A percentile compares a stretch with the other conserved stretches of the same genome.
Conservation (phyloP, 2,888 invertebrate species). For the Apodemia hepburni region DNA sequence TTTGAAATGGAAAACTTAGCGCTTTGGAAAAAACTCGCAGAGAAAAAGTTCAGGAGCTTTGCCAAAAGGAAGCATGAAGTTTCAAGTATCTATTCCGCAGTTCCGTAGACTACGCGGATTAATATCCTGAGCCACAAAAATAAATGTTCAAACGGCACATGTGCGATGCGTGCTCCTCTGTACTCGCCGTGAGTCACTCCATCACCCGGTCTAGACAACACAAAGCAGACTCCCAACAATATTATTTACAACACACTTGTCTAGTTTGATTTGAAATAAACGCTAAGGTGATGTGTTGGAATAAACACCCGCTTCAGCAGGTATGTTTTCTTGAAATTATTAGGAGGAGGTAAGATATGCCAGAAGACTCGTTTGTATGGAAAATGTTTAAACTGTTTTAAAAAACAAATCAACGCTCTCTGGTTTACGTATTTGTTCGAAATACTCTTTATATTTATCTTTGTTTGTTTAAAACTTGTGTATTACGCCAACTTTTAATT, state of each 20-base stretch:
- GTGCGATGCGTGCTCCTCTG: not conserved
- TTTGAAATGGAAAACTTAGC: no score
- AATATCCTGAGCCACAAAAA: no score
- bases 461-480: no score
- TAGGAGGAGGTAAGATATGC: not conserved
- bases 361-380: not conserved
- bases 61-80: no score
- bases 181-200: not conserved
- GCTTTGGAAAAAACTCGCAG: no score
- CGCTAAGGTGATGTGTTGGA: not conserved
- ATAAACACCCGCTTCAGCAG: not conserved
- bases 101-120: no score
- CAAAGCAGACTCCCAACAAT: not conserved
- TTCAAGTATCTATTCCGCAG: no score
- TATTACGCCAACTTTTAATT: no score
- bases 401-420: not conserved
- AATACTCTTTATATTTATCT: no score
- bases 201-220: not conserved
- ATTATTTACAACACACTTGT: constrained; percentile 6
- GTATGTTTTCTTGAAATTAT: not conserved
- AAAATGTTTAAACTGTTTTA: not conserved
- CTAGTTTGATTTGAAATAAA: constrained; percentile 14
- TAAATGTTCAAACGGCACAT: no score
- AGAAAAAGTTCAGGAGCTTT: no score
- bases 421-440: no score